Percentiles rank a stretch among this genome's conserved stretches.
Conservation (phyloP, 2,888 invertebrate species). For the Cerceris ruficornis region DNA sequence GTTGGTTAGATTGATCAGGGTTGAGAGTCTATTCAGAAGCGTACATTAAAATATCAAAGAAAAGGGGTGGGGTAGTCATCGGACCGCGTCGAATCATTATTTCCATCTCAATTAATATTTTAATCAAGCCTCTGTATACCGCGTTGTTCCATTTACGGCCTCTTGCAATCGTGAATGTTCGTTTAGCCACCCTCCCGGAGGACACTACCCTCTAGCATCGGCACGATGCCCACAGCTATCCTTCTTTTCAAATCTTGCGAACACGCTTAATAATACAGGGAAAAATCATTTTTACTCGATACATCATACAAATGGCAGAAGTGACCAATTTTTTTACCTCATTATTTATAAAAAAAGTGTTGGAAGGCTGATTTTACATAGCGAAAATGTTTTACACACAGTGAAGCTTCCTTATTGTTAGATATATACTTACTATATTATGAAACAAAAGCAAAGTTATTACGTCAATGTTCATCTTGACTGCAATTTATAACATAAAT, state of each 20-base stretch:
- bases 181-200: slow-evolving; percentile 46
- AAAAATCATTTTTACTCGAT: no score
- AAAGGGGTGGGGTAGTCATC: slow-evolving; percentile 59
- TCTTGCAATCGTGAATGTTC: slow-evolving; percentile 38
- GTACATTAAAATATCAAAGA: slow-evolving; percentile 57
- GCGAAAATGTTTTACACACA: no score
- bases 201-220: slow-evolving; percentile 8
- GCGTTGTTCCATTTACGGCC: slow-evolving; percentile 80
- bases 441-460: no score
- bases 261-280: background rate
- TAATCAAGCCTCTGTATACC: slow-evolving; percentile 79
- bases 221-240: slow-evolving; percentile 1
- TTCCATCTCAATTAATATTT: slow-evolving; percentile 82
- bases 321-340: no score
- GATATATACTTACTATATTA: no score
- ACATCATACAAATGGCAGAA: no score
- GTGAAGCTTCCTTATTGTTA: no score
- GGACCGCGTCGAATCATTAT: slow-evolving; percentile 78
- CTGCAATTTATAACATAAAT: no score
- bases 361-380: no score
- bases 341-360: no score
- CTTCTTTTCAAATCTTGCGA: background rate
- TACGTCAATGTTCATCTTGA: no score
- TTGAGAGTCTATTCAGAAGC: slow-evolving; percentile 50
- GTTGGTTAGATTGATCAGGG: slow-evolving; percentile 40